A percentile compares a stretch with the other conserved stretches of the same genome.
Conservation (phyloP, 2,797 vertebrate species). For the Semotilus atromaculatus region DNA sequence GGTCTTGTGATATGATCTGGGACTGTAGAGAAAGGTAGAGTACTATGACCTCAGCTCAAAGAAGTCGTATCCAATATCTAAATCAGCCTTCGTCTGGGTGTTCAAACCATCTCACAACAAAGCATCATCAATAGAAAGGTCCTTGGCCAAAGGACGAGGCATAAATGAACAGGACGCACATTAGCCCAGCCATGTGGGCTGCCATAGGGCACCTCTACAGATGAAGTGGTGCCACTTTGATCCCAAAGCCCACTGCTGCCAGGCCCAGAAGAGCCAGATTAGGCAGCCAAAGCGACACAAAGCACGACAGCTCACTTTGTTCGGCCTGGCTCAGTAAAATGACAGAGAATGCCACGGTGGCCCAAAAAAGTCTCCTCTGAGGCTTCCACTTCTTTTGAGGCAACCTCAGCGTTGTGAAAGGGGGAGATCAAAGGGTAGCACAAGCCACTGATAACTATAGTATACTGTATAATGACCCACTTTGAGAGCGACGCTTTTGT, state of each 20-base stretch:
- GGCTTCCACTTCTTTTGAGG: conserved; percentile 60
- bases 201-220: conserved; percentile 65
- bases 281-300: conserved; percentile 62
- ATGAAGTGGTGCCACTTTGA: conserved; percentile 67
- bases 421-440: conserved; percentile 70
- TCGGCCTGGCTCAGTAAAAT: conserved; percentile 63
- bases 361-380: conserved; percentile 59
- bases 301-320: conserved; percentile 69
- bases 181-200: conserved; percentile 65
- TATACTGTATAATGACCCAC: conserved; percentile 67
- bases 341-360: conserved; percentile 51
- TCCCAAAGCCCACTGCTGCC: conserved; percentile 66
- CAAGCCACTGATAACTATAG: conserved; percentile 72
- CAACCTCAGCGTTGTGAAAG: conserved; percentile 64
- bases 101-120: conserved; percentile 25
- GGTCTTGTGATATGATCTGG: neutral
- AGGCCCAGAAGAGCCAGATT: conserved; percentile 75
- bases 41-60: conserved; percentile 1
- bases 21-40: neutral
- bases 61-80: neutral
- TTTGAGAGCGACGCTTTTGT: conserved; percentile 69
- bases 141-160: conserved; percentile 73
- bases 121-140: conserved; percentile 57
- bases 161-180: conserved; percentile 68
- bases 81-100: neutral